Evolutionary conservation across 1,140 invertebrate species (phyloP), one percentile per base, ranked within the genome.

Genomic region (Ips nitidus): DNA sequence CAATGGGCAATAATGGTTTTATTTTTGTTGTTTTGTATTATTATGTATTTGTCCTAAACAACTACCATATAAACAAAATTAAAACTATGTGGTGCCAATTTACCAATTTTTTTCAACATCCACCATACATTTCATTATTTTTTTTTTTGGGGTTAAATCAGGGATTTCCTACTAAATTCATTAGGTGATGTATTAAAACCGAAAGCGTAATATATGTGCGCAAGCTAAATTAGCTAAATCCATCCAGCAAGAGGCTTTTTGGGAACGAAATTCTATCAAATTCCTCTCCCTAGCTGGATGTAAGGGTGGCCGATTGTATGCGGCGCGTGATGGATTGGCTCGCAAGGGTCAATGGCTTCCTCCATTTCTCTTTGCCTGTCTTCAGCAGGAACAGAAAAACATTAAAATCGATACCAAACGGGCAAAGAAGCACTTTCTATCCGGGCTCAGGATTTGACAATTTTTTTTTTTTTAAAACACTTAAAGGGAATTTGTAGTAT

Each of bases 271-370:
- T 69, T 69, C 67, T 64, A 69, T 69, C 67, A 69, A 69, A 63
- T 69, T 69, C 50, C 71, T 57, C 72, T 68, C 69, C 72, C 69
- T 66, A 53, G 50, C 52, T 52, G 56, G 59, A 45, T 55, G 55
- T 57, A 63, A 55, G 60, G 55, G 66, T 66, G 66, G 61, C 71
- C 71, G 69, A 73, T 73, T 73, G 71, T 75, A 58, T 71, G 65
- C 59, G 63, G 52, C 81, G 79, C 80, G 84, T 87, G 86, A 88
- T 88, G 86, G 86, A 88, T 88, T 83, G 85, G 84, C 82, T 83
- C 84, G 85, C 83, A 86, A 85, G 86, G 87, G 87, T 88, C 87
- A 86, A 87, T 86, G 86, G 86, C 87, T 87, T 86, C 86, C 85
- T 85, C 86, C 86, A 88, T 88, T 87, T 87, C 87, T 88, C 86